phyloP scores from a whole-genome alignment of 2,888 invertebrate species.

The Mayetiola destructor region DNA sequence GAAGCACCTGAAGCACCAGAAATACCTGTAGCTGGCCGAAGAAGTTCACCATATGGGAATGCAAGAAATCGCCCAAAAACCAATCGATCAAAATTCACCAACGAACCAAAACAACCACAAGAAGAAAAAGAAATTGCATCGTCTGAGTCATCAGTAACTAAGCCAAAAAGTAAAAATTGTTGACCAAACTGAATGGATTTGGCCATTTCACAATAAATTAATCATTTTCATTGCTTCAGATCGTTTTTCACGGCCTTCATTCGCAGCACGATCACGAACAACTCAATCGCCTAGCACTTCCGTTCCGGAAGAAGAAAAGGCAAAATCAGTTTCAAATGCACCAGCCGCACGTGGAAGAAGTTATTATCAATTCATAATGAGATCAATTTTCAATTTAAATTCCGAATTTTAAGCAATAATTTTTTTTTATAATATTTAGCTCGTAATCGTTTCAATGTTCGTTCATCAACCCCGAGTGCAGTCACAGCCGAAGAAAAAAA shows the following conservation, averaged over 20 bases:
- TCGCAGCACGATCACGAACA: conserved; percentile 27
- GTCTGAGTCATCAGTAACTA: conserved; percentile 1
- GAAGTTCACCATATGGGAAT: conserved; percentile 9
- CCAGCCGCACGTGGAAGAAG: conserved; percentile 28
- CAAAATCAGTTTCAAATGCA: conserved; percentile 25
- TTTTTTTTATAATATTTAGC: conserved; percentile 22
- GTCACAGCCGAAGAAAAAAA: neutral
- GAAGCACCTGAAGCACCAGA: conserved; percentile 34
- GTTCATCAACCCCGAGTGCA: conserved; percentile 26
- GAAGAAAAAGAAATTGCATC: neutral
- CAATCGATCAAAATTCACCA: conserved; percentile 2
- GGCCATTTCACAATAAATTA: neutral
- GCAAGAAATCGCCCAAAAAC: neutral
- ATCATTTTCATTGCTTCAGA: conserved; percentile 22
- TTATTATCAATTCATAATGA: conserved; percentile 17
- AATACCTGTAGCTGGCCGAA: conserved; percentile 17
- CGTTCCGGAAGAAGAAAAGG: conserved; percentile 26
- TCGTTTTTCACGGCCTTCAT: conserved; percentile 33
- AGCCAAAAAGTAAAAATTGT: conserved; percentile 8
- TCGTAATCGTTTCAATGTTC: conserved; percentile 34
- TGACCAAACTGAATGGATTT: neutral
- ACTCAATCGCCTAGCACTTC: conserved; percentile 23
- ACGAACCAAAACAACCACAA: neutral
- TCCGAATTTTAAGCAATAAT: neutral
- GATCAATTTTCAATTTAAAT: neutral